Percentiles rank a stretch among this genome's conserved stretches.
Evolutionary conservation across 2,797 vertebrate genomes (phyloP).

Genomic region (Hapalemur alaotrensis): DNA sequence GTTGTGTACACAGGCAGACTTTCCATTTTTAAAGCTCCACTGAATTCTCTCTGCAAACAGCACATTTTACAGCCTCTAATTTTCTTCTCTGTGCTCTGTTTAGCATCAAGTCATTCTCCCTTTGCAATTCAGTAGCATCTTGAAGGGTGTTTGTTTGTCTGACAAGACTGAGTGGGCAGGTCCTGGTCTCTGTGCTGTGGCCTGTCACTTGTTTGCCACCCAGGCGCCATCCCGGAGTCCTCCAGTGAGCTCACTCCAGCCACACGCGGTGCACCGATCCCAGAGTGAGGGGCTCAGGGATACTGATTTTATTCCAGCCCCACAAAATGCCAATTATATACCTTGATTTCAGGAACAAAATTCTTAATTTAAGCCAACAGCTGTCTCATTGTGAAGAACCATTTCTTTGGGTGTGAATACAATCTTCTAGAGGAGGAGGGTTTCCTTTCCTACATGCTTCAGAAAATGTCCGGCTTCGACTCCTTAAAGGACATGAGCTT

Average conservation of each 20-base stretch:
- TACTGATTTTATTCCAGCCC: background rate
- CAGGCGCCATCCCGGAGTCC: background rate
- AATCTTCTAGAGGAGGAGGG: background rate
- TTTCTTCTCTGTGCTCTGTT: background rate
- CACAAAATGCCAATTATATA: background rate
- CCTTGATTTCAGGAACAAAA: background rate
- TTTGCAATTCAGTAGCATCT: background rate
- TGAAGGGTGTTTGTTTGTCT: background rate
- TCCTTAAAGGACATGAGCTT: background rate
- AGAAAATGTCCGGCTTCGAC: background rate
- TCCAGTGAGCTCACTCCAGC: background rate
- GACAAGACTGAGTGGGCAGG: background rate
- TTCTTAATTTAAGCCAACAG: background rate
- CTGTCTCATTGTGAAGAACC: background rate
- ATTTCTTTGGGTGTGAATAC: background rate
- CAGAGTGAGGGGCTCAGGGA: background rate
- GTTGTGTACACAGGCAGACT: accelerated
- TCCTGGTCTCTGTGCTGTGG: background rate
- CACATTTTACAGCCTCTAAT: background rate
- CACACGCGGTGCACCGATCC: accelerated
- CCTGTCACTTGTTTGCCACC: background rate
- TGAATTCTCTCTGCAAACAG: background rate
- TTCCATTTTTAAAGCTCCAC: background rate
- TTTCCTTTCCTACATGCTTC: background rate
- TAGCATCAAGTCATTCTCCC: background rate